Evolutionary conservation across 2,113 vertebrate species (phyloP).

Genomic region (Elgaria multicarinata): DNA sequence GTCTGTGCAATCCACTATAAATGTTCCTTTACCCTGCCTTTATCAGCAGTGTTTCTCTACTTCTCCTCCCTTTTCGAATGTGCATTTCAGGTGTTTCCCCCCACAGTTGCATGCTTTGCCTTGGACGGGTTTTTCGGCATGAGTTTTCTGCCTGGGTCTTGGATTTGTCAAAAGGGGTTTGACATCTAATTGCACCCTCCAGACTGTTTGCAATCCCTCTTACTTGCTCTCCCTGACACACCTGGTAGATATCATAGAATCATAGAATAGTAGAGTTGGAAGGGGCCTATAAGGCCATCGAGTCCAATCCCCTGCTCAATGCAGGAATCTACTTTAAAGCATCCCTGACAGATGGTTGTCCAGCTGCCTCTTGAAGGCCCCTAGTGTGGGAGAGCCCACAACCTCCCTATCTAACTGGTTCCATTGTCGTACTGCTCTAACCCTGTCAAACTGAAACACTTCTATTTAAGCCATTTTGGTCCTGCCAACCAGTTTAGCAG

Average conservation of each 20-base stretch:
- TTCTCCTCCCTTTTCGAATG: background rate
- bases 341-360: too few relatives aligned
- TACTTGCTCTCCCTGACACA: background rate
- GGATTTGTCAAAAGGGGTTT: too few relatives aligned
- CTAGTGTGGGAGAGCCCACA: too few relatives aligned
- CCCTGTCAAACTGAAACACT: background rate
- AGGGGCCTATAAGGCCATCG: too few relatives aligned
- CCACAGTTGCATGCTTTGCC: too few relatives aligned
- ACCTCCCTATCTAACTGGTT: too few relatives aligned
- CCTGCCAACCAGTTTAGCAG: background rate
- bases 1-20: background rate
- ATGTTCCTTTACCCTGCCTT: background rate
- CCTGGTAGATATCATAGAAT: background rate
- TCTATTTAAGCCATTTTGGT: background rate
- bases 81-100: background rate
- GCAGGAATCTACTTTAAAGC: too few relatives aligned
- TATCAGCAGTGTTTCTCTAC: background rate
- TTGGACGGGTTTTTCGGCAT: background rate
- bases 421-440: too few relatives aligned
- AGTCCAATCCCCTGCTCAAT: too few relatives aligned
- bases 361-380: too few relatives aligned
- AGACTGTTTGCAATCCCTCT: background rate
- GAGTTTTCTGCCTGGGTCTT: too few relatives aligned
- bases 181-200: background rate
- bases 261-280: too few relatives aligned